Conservation (phyloP, 2,797 vertebrate genomes). For the Ceyx erithaca region DNA sequence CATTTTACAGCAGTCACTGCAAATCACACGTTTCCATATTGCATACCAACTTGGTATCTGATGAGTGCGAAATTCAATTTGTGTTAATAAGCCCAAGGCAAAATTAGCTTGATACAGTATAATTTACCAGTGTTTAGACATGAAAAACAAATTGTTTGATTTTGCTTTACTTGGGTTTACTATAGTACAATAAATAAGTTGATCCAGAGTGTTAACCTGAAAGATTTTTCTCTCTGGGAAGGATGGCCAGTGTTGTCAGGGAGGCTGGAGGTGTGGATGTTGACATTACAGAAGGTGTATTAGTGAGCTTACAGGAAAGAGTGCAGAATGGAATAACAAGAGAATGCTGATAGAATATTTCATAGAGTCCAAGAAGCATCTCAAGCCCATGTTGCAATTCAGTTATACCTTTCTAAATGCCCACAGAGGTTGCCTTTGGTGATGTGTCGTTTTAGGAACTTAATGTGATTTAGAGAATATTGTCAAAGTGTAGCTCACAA, state of each 20-base stretch:
- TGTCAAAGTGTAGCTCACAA: background rate
- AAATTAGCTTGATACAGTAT: slow-evolving; percentile 59
- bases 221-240: background rate
- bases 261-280: background rate
- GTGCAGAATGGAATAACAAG: background rate
- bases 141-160: background rate
- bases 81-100: slow-evolving; percentile 64
- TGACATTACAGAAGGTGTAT: background rate
- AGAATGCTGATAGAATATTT: background rate
- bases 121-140: slow-evolving; percentile 40
- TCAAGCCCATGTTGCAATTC: background rate
- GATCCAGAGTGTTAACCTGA: background rate
- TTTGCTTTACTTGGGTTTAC: background rate
- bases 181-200: background rate
- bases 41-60: slow-evolving; percentile 38
- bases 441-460: background rate
- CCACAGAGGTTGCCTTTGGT: background rate
- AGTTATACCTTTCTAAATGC: background rate
- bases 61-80: slow-evolving; percentile 67
- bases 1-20: slow-evolving; percentile 18
- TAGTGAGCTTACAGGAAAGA: background rate
- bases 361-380: background rate
- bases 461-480: background rate
- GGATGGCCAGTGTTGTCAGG: background rate
- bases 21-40: slow-evolving; percentile 31